A percentile compares a stretch with the other conserved stretches of the same genome.
Evolutionary conservation across 1,140 invertebrate genomes (phyloP).

Genomic region (Eciton burchellii): DNA sequence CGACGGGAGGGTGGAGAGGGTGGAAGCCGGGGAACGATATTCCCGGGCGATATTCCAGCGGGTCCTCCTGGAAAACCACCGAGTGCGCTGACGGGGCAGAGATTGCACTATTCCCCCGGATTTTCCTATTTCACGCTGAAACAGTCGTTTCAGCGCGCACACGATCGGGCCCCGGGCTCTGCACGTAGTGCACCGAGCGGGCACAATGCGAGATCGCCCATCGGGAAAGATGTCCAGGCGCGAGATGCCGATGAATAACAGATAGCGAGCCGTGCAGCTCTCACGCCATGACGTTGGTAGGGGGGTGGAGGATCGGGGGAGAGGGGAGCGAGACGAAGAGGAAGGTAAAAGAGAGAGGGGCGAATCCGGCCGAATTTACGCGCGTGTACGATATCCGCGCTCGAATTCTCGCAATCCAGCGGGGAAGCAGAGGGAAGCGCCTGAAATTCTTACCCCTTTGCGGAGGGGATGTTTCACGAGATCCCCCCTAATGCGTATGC

Average conservation of each 20-base stretch:
- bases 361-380: conserved; percentile 6
- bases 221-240: conserved; percentile 31
- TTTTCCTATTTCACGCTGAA: conserved; percentile 57
- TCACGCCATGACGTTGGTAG: not conserved
- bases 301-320: too few relatives aligned
- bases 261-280: not conserved
- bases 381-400: not conserved
- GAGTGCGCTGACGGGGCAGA: conserved; percentile 56
- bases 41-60: conserved; percentile 21
- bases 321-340: too few relatives aligned
- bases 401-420: too few relatives aligned
- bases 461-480: too few relatives aligned
- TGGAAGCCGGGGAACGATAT: conserved; percentile 37
- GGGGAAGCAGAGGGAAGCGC: too few relatives aligned
- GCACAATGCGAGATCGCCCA: conserved; percentile 36
- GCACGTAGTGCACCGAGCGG: not conserved
- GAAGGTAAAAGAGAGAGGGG: not conserved
- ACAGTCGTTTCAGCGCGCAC: conserved; percentile 31
- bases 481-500: too few relatives aligned
- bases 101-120: conserved; percentile 56
- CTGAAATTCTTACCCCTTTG: too few relatives aligned
- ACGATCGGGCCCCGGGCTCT: not conserved
- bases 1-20: not conserved
- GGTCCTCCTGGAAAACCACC: conserved; percentile 54
- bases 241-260: conserved; percentile 35